Evolutionary conservation across 2,113 vertebrate species (phyloP), one percentile per base, ranked within the genome.

Genomic region (Oplegnathus fasciatus): DNA sequence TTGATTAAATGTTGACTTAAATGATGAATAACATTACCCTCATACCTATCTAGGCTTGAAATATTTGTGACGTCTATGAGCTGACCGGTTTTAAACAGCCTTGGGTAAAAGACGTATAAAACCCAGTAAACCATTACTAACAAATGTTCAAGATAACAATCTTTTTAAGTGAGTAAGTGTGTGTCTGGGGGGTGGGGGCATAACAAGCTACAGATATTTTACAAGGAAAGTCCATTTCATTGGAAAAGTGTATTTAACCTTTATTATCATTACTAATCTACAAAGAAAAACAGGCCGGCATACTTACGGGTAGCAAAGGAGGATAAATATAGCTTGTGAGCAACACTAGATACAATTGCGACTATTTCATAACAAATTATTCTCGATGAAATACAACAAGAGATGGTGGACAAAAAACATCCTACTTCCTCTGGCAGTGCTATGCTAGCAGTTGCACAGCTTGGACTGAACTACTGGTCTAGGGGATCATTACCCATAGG

Each of bases 311-410:
- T 17, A 52, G 46, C 11, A 22, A 50, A 32, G 18, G 32, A 46
- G 34, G 77, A 66, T 76, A 77, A n/a, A 66, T 83, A 84, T 80
- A 15, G 28, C 65, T 66, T 71, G 32, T 58, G 26, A 80, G 37
- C 34, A 79, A 42, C 28, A 84, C 48, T 48, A 70, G 64, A 86
- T 48, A 72, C 52, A 79, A 77, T 85, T 69, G 0, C 14, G 1
- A 60, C 40, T 0, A 34, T 66, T 48, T 62, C 2, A 78, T 85
- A 83, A 86, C 80, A 79, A 83, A 88, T 86, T 64, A 85, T 37
- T 2, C 57, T 26, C 7, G 54, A 81, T 84, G 28, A 79, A 85
- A 84, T 65, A 67, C 17, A 79, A 77, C 30, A 64, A 76, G 18
- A 7, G 73, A 89, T 46, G 73, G 46, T 28, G 22, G 50, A 60